phyloP scores from a whole-genome alignment of 2,888 invertebrate genomes.

The Pterobdella sp. region DNA sequence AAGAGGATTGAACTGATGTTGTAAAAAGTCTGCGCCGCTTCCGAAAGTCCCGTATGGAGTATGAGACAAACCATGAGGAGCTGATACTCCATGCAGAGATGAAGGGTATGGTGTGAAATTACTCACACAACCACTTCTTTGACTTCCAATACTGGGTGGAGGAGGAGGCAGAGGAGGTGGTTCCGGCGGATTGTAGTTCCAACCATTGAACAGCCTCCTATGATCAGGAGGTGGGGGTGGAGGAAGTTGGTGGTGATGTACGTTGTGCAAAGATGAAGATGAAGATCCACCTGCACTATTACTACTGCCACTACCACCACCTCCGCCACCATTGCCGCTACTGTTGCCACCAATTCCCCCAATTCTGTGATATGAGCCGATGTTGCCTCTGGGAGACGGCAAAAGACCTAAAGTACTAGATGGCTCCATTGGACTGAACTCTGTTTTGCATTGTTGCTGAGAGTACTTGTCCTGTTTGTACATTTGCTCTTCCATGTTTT shows the following conservation, averaged over 20 bases:
- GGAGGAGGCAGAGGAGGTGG: slow-evolving; percentile 21
- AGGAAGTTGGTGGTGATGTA: slow-evolving; percentile 16
- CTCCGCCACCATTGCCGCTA: neutral
- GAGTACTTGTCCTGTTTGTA: slow-evolving; percentile 25
- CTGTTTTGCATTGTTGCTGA: slow-evolving; percentile 26
- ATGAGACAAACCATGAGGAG: slow-evolving; percentile 26
- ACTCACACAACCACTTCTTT: slow-evolving; percentile 31
- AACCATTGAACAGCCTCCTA: slow-evolving; percentile 31
- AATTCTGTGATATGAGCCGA: slow-evolving; percentile 24
- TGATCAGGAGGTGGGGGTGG: slow-evolving; percentile 26
- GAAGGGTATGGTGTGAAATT: slow-evolving; percentile 34
- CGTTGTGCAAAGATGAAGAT: slow-evolving; percentile 12
- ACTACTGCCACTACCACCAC: neutral
- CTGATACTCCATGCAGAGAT: slow-evolving; percentile 29
- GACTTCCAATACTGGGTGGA: slow-evolving; percentile 18
- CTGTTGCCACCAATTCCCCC: slow-evolving; percentile 6
- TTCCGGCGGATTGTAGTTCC: slow-evolving; percentile 31
- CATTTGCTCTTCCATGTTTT: slow-evolving; percentile 23
- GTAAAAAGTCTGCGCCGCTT: slow-evolving; percentile 34
- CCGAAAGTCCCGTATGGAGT: slow-evolving; percentile 34
- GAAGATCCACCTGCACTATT: neutral
- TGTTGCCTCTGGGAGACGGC: slow-evolving; percentile 20
- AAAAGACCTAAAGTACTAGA: slow-evolving; percentile 17
- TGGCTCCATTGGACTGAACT: slow-evolving; percentile 22
- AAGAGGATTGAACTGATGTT: slow-evolving; percentile 30